Evolutionary conservation across 2,113 vertebrate species (phyloP).

Genomic region (Salvelinus sp.): DNA sequence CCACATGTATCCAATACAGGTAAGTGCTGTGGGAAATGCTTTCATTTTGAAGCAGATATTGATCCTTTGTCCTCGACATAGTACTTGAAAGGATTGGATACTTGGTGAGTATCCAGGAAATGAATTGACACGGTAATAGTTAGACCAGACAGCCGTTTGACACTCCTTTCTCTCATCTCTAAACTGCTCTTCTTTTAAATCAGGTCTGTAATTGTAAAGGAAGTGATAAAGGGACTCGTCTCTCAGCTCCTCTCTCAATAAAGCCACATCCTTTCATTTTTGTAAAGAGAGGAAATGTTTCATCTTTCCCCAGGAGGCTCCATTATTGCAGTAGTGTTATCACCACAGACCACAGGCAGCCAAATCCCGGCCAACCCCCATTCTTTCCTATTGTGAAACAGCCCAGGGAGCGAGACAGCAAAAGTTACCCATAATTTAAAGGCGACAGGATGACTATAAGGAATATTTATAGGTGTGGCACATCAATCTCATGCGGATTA

Average conservation of each 20-base stretch:
- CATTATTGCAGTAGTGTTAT: constrained; percentile 17
- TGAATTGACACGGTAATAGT: background rate
- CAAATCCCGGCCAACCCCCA: background rate
- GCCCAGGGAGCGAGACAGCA: background rate
- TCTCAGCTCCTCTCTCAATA: constrained; percentile 7
- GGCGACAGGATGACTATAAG: background rate
- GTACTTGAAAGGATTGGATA: background rate
- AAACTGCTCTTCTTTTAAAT: constrained; percentile 4
- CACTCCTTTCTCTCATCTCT: background rate
- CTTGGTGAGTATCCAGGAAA: background rate
- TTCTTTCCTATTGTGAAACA: background rate
- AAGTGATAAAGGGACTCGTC: constrained; percentile 28
- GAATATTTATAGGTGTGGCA: constrained; percentile 9
- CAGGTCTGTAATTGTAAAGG: constrained; percentile 13
- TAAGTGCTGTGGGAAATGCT: background rate
- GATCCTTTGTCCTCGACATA: background rate
- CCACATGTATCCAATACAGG: background rate
- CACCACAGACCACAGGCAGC: background rate
- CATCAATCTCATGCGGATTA: constrained; percentile 32
- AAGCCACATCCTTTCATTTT: constrained; percentile 21
- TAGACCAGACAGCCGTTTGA: background rate
- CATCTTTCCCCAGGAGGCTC: background rate
- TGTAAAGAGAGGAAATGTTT: constrained; percentile 12
- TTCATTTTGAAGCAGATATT: background rate
- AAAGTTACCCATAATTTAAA: constrained; percentile 8